phyloP scores from a whole-genome alignment of 2,888 invertebrate genomes.

The Tolmerus cingulatus region DNA sequence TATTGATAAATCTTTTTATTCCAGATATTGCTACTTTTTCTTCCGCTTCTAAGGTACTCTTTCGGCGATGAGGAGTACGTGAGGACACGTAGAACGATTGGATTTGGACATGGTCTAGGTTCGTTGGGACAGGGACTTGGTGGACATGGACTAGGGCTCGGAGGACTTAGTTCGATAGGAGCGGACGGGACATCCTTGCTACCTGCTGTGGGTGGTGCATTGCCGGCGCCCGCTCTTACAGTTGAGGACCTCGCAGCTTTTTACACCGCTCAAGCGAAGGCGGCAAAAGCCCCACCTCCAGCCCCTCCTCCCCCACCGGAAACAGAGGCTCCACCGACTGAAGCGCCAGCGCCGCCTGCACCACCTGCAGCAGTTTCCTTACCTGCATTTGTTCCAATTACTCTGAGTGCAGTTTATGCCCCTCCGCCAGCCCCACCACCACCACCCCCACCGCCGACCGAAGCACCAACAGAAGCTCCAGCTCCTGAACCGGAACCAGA shows the following conservation, averaged over 20 bases:
- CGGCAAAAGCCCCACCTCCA: slow-evolving; percentile 10
- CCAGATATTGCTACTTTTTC: neutral
- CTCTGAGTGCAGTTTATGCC: neutral
- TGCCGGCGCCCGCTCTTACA: neutral
- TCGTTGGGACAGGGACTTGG: neutral
- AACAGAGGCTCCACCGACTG: slow-evolving; percentile 3
- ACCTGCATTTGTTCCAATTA: slow-evolving; percentile 26
- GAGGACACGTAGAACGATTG: neutral
- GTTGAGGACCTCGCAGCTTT: neutral
- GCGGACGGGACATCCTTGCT: neutral
- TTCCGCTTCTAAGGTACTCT: neutral
- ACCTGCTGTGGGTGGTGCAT: neutral
- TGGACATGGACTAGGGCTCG: neutral
- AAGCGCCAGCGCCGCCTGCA: slow-evolving; percentile 22
- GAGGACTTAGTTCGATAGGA: neutral
- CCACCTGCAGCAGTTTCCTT: neutral
- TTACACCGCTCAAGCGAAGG: slow-evolving; percentile 19
- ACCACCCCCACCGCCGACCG: neutral
- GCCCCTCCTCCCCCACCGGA: neutral
- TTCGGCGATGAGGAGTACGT: neutral
- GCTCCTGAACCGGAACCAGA: slow-evolving; percentile 1
- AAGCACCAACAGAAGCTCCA: slow-evolving; percentile 13
- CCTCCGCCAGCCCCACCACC: neutral
- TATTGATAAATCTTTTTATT: neutral
- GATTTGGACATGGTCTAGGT: neutral